phyloP scores from a whole-genome alignment of 1,140 invertebrate genomes.

The Leucophenga varia region DNA sequence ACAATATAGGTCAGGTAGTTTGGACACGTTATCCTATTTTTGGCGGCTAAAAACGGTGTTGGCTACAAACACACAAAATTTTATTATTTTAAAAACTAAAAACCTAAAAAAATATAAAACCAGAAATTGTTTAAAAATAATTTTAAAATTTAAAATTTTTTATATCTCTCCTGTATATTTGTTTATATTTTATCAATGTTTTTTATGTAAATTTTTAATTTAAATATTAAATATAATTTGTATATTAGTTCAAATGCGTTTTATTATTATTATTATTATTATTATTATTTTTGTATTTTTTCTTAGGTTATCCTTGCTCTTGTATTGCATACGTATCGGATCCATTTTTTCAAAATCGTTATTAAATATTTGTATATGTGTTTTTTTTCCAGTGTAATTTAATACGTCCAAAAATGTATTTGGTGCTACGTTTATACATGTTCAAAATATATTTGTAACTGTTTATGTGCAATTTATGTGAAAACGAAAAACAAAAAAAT shows the following conservation, averaged over 20 bases:
- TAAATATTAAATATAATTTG: conserved; percentile 12
- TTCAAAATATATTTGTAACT: too few species aligned
- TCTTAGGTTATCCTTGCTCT: conserved; percentile 50
- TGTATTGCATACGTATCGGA: conserved; percentile 54
- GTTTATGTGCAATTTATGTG: too few species aligned
- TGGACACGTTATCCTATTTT: conserved; percentile 48
- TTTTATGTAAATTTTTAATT: conserved; percentile 25
- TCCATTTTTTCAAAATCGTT: conserved; percentile 45
- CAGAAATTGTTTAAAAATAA: conserved; percentile 7
- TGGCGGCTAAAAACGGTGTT: conserved; percentile 40
- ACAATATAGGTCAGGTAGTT: conserved; percentile 54
- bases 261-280: conserved; percentile 20
- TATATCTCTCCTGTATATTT: conserved; percentile 4
- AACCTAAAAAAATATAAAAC: background rate
- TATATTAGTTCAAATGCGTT: conserved; percentile 7
- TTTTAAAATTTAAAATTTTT: conserved; percentile 1
- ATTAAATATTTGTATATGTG: conserved; percentile 22
- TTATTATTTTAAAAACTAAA: too few species aligned
- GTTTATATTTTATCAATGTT: conserved; percentile 9
- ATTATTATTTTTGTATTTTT: conserved; percentile 26
- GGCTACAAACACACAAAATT: conserved; percentile 5
- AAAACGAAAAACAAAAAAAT: too few species aligned
- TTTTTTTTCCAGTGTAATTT: too few species aligned
- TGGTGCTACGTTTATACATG: too few species aligned
- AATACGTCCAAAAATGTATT: too few species aligned